Percentiles rank a stretch among this genome's conserved stretches.
These are phyloP conservation scores for Drosophila pseudoobscura DNA, from an alignment of 1,140 invertebrate species.

Conservation along the genomic window DNA sequence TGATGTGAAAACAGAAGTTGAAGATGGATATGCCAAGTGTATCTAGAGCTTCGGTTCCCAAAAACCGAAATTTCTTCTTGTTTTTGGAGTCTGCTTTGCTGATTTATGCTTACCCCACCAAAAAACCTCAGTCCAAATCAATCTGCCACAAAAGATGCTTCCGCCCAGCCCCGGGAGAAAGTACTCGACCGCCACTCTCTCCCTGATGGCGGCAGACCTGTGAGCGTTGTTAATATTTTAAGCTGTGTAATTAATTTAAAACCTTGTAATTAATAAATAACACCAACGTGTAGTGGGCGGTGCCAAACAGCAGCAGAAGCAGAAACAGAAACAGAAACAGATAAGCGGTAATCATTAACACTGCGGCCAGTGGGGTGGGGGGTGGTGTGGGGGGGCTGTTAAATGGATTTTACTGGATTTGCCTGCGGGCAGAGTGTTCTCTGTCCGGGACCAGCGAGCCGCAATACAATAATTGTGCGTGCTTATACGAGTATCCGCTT, in stretches of 20 bases:
- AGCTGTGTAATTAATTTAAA: conserved; percentile 78
- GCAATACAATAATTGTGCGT: conserved; percentile 23
- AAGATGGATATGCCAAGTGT: too few relatives aligned
- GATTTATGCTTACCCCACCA: conserved; percentile 65
- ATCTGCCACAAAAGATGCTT: conserved; percentile 17
- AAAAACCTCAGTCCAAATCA: conserved; percentile 41
- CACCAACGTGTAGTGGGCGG: conserved; percentile 53
- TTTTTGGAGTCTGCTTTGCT: conserved; percentile 25
- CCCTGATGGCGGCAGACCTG: conserved; percentile 3
- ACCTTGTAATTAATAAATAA: conserved; percentile 78
- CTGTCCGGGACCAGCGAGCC: not conserved
- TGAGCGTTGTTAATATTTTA: conserved; percentile 72
- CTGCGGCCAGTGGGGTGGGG: conserved; percentile 52
- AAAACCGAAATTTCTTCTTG: conserved; percentile 6
- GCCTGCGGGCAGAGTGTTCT: conserved; percentile 30
- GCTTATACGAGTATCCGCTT: conserved; percentile 17
- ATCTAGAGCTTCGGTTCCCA: not conserved
- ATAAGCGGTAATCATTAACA: conserved; percentile 74
- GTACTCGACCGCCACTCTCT: not conserved
- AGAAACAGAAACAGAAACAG: conserved; percentile 42
- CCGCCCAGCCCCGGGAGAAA: not conserved
- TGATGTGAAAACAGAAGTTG: too few relatives aligned
- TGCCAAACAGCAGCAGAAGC: not conserved
- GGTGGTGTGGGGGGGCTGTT: conserved; percentile 21
- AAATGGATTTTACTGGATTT: conserved; percentile 53